Percentiles rank a stretch among this genome's conserved stretches.
These are phyloP conservation scores for Megalopta genalis DNA, from an alignment of 1,140 invertebrate species.

Conservation along the genomic window DNA sequence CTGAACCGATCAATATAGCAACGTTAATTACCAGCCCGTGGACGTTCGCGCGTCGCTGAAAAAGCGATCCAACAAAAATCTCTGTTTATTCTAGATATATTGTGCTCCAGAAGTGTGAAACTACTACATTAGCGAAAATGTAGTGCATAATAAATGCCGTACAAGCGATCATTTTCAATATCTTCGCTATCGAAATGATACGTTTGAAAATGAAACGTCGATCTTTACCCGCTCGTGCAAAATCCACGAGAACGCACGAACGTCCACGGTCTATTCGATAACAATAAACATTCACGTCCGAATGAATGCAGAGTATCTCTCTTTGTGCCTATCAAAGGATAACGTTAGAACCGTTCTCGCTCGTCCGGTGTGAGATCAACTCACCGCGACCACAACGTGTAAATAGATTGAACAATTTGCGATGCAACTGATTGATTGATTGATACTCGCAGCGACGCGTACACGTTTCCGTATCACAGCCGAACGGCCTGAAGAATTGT, in stretches of 20 bases:
- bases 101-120: too few relatives aligned
- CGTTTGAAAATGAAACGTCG: too few relatives aligned
- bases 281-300: slow-evolving; percentile 11
- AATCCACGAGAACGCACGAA: too few relatives aligned
- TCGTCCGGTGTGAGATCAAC: slow-evolving; percentile 28
- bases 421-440: neutral
- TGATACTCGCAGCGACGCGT: neutral
- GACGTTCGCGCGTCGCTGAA: too few relatives aligned
- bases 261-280: neutral
- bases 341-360: slow-evolving; percentile 6
- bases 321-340: slow-evolving; percentile 30
- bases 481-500: slow-evolving; percentile 24
- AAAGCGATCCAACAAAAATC: too few relatives aligned
- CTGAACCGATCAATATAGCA: slow-evolving; percentile 8
- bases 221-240: too few relatives aligned
- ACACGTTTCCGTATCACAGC: slow-evolving; percentile 38
- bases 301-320: slow-evolving; percentile 9
- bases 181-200: too few relatives aligned
- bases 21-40: neutral
- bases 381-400: slow-evolving; percentile 19
- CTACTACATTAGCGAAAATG: too few relatives aligned
- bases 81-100: too few relatives aligned
- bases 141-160: too few relatives aligned
- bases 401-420: slow-evolving; percentile 18
- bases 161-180: too few relatives aligned